Base-by-base conservation (phyloP, 1,140 invertebrate genomes). In the Bacillus rossius region DNA sequence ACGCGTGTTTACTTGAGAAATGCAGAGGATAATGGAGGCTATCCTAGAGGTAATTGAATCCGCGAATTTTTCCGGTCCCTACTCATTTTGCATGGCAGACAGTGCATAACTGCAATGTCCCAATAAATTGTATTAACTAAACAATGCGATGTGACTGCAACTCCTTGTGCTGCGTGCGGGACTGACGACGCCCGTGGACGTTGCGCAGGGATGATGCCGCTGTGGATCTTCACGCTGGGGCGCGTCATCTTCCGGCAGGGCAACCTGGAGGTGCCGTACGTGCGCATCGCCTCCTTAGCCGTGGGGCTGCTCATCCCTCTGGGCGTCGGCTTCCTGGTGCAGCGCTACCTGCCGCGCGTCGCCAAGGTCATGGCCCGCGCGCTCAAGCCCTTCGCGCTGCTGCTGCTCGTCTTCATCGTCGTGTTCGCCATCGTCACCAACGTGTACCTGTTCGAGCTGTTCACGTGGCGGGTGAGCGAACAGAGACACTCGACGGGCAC, bases 211-310 rank as follows among this genome's bases (percentile, higher is more conserved):
- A 89, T 96, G 76, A 95, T 99, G 81, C 95, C 95, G 0, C 70
- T 94, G 1, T 98, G 96, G 96, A 75, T 96, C n/a, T 92, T 95
- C 68, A 92, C 92, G 0, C 78, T 98, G n/a, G 95, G 94, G 0
- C 81, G 79, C 61, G 76, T 85, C 17, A 85, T 96, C n/a, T 91
- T 93, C 66, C 74, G 79, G 1, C 78, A 82, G 56, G 85, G 81
- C 0, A 75, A 85, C 50, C 79, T 94, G 2, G 74, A 71, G 22
- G 85, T 97, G 19, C 96, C 96, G 0, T 97, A 95, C 70, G 56
- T 62, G 1, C 86, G 86, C 22, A 94, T 98, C 52, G 82, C 85
- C 0, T 77, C 72, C 1, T 85, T 91, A 61, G 87, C 95, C 0
- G 65, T 85, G 17, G 82, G 84, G 0, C 79, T 98, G n/a, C 74